These are phyloP conservation scores for Cisticola juncidis DNA, from an alignment of 2,113 vertebrate genomes.

Conservation along the genomic window DNA sequence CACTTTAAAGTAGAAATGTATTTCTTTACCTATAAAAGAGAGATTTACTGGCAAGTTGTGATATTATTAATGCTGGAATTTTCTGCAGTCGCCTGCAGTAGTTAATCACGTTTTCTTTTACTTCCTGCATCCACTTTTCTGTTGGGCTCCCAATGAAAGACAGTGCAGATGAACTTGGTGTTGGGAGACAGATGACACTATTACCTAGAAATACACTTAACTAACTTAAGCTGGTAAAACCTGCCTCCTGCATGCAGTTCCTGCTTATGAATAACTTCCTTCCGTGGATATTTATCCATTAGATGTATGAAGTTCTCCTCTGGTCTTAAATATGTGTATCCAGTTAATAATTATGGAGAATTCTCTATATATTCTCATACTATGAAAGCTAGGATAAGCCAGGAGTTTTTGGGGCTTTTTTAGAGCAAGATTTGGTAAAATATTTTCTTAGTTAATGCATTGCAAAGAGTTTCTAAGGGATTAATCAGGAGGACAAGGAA, in stretches of 20 bases:
- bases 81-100: conserved; percentile 55
- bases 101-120: conserved; percentile 69
- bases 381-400: not conserved
- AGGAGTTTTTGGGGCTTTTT: not conserved
- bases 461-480: not conserved
- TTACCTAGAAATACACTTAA: not conserved
- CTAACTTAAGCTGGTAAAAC: not conserved
- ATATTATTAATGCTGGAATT: conserved; percentile 78
- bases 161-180: not conserved
- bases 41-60: conserved; percentile 77
- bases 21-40: conserved; percentile 79
- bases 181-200: not conserved
- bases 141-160: conserved; percentile 21
- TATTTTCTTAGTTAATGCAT: not conserved
- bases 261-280: not conserved
- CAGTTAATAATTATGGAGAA: conserved; percentile 52
- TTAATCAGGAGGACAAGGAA: not conserved
- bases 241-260: not conserved
- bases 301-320: conserved; percentile 34
- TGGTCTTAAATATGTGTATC: conserved; percentile 56
- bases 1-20: conserved; percentile 79
- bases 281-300: not conserved
- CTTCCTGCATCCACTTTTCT: conserved; percentile 30
- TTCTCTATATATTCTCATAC: not conserved
- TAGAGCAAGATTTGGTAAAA: not conserved